Percentiles rank a stretch among this genome's conserved stretches.
Conservation (phyloP, 2,888 invertebrate genomes). For the Acrocera orbiculus region DNA sequence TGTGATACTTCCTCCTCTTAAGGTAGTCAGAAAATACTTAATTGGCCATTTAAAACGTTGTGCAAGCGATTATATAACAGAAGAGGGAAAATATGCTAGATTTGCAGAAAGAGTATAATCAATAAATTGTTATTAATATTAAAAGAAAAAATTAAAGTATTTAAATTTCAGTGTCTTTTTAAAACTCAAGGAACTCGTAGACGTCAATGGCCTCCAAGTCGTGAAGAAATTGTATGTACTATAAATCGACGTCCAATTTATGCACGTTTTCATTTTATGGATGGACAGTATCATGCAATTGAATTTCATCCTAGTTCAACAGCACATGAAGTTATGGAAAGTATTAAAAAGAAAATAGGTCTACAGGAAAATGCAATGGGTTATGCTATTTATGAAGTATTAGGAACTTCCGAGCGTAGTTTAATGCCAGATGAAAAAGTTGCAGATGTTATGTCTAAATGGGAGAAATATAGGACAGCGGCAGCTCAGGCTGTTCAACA, state of each 20-base stretch:
- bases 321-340: conserved; percentile 71
- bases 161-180: conserved; percentile 40
- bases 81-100: conserved; percentile 86
- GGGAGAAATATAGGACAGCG: conserved; percentile 73
- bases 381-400: conserved; percentile 82
- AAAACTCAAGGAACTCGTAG: conserved; percentile 57
- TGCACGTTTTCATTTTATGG: conserved; percentile 80
- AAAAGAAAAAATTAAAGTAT: conserved; percentile 6
- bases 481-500: conserved; percentile 38
- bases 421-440: conserved; percentile 73
- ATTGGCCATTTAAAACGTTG: conserved; percentile 79
- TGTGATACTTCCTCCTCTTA: conserved; percentile 71
- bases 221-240: conserved; percentile 83
- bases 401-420: conserved; percentile 73
- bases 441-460: conserved; percentile 86
- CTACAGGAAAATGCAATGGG: conserved; percentile 36
- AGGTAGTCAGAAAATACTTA: conserved; percentile 68
- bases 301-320: conserved; percentile 92
- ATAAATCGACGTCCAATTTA: conserved; percentile 80
- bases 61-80: conserved; percentile 70
- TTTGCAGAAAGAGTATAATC: conserved; percentile 64
- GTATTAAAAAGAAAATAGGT: conserved; percentile 79
- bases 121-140: not conserved
- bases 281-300: conserved; percentile 85
- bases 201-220: conserved; percentile 77